phyloP scores from a whole-genome alignment of 2,888 invertebrate species.

The Catocala sponsa region DNA sequence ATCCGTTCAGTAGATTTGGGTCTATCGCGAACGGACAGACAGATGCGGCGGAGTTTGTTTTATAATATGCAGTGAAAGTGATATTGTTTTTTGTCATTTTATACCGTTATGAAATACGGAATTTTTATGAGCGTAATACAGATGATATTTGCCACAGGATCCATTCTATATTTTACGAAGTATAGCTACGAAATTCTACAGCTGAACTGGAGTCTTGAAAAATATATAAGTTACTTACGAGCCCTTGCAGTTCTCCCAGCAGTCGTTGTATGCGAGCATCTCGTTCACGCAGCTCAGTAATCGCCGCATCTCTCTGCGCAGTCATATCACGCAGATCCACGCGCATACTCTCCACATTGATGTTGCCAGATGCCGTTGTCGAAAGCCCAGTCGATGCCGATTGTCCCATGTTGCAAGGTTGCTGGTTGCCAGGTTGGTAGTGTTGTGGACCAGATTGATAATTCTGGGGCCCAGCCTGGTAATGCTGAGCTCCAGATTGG shows the following conservation, averaged over 20 bases:
- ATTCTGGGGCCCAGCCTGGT: conserved; percentile 39
- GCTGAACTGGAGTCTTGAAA: no score
- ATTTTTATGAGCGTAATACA: no score
- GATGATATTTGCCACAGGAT: no score
- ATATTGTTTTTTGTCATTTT: no score
- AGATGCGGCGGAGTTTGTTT: no score
- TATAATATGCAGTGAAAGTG: no score
- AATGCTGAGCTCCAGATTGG: conserved; percentile 8
- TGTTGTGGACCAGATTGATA: background rate
- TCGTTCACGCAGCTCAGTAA: conserved; percentile 78
- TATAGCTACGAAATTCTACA: no score
- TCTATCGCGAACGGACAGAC: no score
- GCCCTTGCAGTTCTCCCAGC: conserved; percentile 89
- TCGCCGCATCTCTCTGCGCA: conserved; percentile 73
- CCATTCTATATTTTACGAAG: no score
- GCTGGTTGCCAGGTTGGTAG: conserved; percentile 8
- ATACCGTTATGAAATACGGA: no score
- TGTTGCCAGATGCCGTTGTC: conserved; percentile 16
- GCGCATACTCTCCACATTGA: conserved; percentile 68
- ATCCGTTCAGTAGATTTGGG: no score
- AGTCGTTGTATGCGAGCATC: conserved; percentile 91
- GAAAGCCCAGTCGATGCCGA: conserved; percentile 15
- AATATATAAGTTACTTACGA: conserved; percentile 77
- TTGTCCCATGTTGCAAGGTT: conserved; percentile 12
- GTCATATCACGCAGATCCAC: conserved; percentile 76